Evolutionary conservation across 2,888 invertebrate species (phyloP).

Genomic region (Andrena fulva): DNA sequence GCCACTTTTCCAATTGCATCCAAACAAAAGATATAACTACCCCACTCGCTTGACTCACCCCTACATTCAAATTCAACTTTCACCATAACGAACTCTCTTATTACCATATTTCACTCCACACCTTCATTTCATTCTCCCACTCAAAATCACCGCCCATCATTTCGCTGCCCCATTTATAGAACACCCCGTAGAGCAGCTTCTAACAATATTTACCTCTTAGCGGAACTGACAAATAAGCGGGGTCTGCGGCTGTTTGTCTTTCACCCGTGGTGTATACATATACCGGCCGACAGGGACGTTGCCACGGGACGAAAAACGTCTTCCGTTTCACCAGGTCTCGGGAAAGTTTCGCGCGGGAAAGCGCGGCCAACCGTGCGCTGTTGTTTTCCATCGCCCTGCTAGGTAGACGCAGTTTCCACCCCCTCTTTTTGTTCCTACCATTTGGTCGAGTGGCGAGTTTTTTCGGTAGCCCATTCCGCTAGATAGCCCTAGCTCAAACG

Average conservation of each 20-base stretch:
- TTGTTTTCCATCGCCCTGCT: not conserved
- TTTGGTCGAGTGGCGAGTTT: not conserved
- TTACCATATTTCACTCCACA: too few relatives aligned
- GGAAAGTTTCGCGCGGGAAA: not conserved
- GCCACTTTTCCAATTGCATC: too few relatives aligned
- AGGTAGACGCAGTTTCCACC: not conserved
- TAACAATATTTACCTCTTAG: not conserved
- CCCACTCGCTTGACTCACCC: too few relatives aligned
- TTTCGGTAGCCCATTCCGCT: not conserved
- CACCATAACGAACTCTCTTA: too few relatives aligned
- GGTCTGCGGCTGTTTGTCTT: not conserved
- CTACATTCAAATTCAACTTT: too few relatives aligned
- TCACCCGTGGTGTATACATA: not conserved
- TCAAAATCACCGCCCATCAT: not conserved
- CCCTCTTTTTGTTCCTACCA: not conserved
- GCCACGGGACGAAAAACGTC: not conserved
- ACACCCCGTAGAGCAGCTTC: not conserved
- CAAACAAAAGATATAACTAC: too few relatives aligned
- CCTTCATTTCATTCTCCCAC: too few relatives aligned
- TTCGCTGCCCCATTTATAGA: not conserved
- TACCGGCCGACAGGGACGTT: not conserved
- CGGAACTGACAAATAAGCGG: not conserved
- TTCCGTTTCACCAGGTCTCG: slow-evolving; percentile 3
- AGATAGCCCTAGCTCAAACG: not conserved
- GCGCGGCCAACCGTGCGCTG: not conserved